A percentile compares a stretch with the other conserved stretches of the same genome.
Conservation (phyloP, 2,113 vertebrate species). For the Chloropsis cyanopogon region DNA sequence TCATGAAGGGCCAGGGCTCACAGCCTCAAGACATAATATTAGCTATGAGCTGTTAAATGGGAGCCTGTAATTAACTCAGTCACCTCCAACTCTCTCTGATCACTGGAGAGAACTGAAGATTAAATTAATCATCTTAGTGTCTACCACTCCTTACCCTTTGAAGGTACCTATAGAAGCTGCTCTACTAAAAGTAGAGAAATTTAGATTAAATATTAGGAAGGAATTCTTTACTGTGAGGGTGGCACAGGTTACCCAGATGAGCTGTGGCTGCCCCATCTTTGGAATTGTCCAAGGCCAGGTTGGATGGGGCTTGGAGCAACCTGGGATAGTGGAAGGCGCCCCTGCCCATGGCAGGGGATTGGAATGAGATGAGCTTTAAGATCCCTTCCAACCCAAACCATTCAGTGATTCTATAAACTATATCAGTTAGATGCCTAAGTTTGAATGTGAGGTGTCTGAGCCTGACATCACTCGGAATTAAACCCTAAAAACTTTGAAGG, state of each 20-base stretch:
- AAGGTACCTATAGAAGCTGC: neutral
- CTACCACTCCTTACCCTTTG: neutral
- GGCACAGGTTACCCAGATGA: neutral
- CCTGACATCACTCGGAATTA: neutral
- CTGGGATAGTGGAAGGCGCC: neutral
- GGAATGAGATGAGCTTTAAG: neutral
- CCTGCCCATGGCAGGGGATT: fast-evolving
- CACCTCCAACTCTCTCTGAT: neutral
- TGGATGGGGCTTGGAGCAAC: neutral
- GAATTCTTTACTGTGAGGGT: neutral
- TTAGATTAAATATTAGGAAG: neutral
- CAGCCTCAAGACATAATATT: neutral
- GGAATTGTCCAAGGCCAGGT: neutral
- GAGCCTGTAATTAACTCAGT: neutral
- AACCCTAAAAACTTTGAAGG: neutral
- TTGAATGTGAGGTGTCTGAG: neutral
- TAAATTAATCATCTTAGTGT: neutral
- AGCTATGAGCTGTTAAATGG: neutral
- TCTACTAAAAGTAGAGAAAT: neutral
- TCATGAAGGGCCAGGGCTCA: neutral
- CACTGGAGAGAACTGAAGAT: neutral
- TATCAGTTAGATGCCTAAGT: neutral
- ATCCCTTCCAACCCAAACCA: neutral
- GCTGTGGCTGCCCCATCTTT: neutral
- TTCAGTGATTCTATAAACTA: neutral